Evolutionary conservation across 92 coral and sea anemone genomes (phyloP).

Genomic region (Actinostola sp.): DNA sequence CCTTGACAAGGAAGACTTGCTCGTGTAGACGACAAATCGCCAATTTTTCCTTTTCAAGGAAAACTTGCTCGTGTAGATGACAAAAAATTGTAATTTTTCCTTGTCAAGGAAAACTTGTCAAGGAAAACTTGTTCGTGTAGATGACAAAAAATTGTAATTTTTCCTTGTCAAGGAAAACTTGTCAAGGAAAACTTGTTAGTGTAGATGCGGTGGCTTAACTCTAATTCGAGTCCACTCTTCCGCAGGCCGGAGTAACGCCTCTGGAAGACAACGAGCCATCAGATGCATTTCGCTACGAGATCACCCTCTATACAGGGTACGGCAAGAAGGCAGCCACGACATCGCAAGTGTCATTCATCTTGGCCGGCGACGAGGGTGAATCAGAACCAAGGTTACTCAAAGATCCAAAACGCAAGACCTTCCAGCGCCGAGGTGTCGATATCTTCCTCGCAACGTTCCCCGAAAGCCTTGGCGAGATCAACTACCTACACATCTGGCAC

Average conservation of each 20-base stretch:
- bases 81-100: too few relatives aligned
- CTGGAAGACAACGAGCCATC: constrained; percentile 81
- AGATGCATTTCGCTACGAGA: constrained; percentile 82
- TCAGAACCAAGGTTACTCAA: constrained; percentile 79
- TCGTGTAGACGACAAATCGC: too few relatives aligned
- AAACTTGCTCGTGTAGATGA: too few relatives aligned
- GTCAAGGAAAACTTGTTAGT: too few relatives aligned
- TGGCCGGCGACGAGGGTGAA: constrained; percentile 87
- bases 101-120: too few relatives aligned
- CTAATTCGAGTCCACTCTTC: neutral
- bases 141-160: too few relatives aligned
- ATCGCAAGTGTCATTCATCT: constrained; percentile 75
- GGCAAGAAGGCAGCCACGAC: constrained; percentile 85
- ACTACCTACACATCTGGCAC: constrained; percentile 94
- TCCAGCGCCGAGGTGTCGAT: constrained; percentile 86
- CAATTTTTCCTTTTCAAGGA: too few relatives aligned
- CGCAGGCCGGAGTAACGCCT: constrained; percentile 87
- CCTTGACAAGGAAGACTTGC: too few relatives aligned
- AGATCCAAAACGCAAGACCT: constrained; percentile 90
- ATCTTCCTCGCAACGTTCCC: constrained; percentile 88
- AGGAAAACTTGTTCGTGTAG: too few relatives aligned
- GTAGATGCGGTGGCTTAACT: too few relatives aligned
- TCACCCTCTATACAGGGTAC: constrained; percentile 86
- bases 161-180: too few relatives aligned
- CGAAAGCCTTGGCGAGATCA: constrained; percentile 78